Evolutionary conservation across 2,888 invertebrate species (phyloP).

Genomic region (Oscheius sp.): DNA sequence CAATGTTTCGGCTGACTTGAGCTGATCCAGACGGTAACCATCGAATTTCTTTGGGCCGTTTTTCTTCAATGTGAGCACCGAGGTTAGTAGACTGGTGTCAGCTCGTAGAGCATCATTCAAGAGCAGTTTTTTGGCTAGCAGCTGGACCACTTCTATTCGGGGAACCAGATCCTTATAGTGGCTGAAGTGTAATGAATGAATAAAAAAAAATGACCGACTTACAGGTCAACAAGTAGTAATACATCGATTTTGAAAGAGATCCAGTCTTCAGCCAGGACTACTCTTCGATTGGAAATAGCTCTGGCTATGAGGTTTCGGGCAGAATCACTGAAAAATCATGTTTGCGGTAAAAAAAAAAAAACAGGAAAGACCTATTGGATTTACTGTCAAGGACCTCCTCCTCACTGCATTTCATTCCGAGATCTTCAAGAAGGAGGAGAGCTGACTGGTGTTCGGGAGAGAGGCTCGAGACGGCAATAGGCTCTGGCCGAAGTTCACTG

Average conservation of each 20-base stretch:
- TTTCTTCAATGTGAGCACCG: slow-evolving; percentile 42
- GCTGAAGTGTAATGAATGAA: slow-evolving; percentile 32
- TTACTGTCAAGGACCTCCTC: too few relatives aligned
- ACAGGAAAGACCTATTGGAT: too few relatives aligned
- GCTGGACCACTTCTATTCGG: slow-evolving; percentile 51
- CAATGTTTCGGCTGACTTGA: slow-evolving; percentile 42
- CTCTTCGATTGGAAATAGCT: slow-evolving; percentile 40
- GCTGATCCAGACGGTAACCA: slow-evolving; percentile 14
- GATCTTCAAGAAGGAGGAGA: too few relatives aligned
- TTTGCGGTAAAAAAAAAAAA: too few relatives aligned
- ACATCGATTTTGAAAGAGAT: slow-evolving; percentile 45
- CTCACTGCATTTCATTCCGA: too few relatives aligned
- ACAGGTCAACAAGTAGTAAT: slow-evolving; percentile 46
- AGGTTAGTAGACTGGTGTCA: slow-evolving; percentile 39
- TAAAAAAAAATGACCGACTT: not conserved
- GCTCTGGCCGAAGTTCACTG: too few relatives aligned
- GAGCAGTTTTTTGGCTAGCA: slow-evolving; percentile 51
- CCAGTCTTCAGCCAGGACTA: slow-evolving; percentile 46
- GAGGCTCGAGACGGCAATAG: too few relatives aligned
- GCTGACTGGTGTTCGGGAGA: too few relatives aligned
- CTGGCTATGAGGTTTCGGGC: slow-evolving; percentile 48
- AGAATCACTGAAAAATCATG: slow-evolving; percentile 36
- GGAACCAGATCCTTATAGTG: slow-evolving; percentile 50
- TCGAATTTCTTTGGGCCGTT: slow-evolving; percentile 9
- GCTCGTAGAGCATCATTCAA: slow-evolving; percentile 42